Evolutionary conservation across 2,888 invertebrate genomes (phyloP).

Genomic region (Erebia aethiops): DNA sequence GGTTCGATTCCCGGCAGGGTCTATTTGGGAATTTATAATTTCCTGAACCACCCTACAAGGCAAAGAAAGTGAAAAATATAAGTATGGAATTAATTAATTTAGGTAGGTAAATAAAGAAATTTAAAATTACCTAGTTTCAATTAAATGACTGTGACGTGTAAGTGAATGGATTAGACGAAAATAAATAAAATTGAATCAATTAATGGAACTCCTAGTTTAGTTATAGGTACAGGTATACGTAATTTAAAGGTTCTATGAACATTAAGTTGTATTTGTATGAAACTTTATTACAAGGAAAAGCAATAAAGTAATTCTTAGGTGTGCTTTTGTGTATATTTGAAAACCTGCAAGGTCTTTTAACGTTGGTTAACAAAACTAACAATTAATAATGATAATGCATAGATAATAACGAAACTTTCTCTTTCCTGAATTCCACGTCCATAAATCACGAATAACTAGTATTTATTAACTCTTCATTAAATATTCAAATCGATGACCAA

Average conservation of each 20-base stretch:
- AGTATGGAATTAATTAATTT: no score
- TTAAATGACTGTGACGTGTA: no score
- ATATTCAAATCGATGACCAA: conserved; percentile 33
- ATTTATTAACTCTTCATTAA: conserved; percentile 36
- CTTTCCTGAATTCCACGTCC: conserved; percentile 16
- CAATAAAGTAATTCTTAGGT: neutral
- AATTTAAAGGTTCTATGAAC: neutral
- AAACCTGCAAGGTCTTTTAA: neutral
- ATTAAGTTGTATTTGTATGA: neutral
- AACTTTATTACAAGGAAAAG: neutral
- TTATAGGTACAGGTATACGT: neutral
- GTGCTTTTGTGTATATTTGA: neutral
- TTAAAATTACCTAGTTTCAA: no score
- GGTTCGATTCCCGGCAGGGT: neutral
- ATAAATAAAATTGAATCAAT: no score
- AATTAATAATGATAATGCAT: conserved; percentile 17
- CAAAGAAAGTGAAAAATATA: no score
- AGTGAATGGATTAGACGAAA: no score
- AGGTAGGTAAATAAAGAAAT: no score
- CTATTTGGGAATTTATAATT: neutral
- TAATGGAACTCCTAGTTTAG: neutral
- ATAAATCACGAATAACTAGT: conserved; percentile 37
- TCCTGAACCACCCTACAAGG: no score
- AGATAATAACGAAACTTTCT: conserved; percentile 29
- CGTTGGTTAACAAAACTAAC: conserved; percentile 6